Conservation (phyloP, 2,797 vertebrate genomes). For the Calcarius lapponicus region DNA sequence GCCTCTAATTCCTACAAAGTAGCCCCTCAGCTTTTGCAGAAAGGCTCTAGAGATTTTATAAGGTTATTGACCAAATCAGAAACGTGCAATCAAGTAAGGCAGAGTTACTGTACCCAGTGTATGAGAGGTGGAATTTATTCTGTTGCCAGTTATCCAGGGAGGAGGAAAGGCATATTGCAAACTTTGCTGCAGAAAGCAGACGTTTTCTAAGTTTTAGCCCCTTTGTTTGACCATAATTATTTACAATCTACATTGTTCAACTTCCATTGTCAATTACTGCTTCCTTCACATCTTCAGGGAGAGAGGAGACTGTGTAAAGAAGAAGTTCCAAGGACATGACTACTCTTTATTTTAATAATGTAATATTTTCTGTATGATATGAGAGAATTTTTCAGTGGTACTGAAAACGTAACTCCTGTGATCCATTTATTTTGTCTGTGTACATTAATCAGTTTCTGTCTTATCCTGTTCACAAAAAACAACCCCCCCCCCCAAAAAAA, state of each 20-base stretch:
- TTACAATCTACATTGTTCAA: neutral
- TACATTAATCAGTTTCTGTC: neutral
- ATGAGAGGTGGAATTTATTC: neutral
- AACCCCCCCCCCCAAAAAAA: neutral
- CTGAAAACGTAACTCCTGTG: neutral
- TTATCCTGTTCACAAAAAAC: neutral
- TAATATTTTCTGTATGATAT: neutral
- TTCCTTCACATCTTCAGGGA: neutral
- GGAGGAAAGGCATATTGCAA: neutral
- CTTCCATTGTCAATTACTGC: neutral
- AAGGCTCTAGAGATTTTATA: neutral
- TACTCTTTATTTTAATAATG: neutral
- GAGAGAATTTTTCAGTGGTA: neutral
- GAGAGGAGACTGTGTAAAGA: neutral
- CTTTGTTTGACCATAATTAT: neutral
- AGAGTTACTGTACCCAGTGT: neutral
- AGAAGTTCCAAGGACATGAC: neutral
- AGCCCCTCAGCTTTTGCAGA: neutral
- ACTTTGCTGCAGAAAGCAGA: neutral
- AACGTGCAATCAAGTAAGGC: neutral
- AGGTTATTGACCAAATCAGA: conserved; percentile 11
- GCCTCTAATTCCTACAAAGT: neutral
- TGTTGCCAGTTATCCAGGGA: neutral
- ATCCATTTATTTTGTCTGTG: neutral
- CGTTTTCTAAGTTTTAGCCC: neutral